A percentile compares a stretch with the other conserved stretches of the same genome.
Conservation (phyloP, 2,797 vertebrate genomes). For the Prionace glauca region DNA sequence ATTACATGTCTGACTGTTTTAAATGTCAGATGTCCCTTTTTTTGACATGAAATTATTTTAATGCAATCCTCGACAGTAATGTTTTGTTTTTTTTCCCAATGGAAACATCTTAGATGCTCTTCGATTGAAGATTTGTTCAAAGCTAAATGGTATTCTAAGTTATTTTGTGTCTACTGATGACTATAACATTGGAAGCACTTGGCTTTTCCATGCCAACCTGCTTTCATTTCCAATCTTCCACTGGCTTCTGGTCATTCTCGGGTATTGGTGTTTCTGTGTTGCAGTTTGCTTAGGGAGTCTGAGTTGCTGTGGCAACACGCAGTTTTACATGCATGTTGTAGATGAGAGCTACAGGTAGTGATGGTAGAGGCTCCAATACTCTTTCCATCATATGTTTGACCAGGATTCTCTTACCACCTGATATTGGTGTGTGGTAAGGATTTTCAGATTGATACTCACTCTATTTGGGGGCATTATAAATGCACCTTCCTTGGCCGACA, state of each 20-base stretch:
- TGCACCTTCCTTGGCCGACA: not conserved
- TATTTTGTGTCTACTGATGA: not conserved
- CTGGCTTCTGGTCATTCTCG: not conserved
- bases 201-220: not conserved
- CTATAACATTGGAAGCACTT: no score
- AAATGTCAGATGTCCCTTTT: constrained; percentile 29
- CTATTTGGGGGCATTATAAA: not conserved
- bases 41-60: not conserved
- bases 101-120: not conserved
- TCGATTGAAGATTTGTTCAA: not conserved
- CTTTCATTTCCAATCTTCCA: not conserved
- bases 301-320: not conserved
- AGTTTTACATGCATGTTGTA: not conserved
- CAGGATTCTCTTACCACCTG: no score
- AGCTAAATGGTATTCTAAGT: not conserved
- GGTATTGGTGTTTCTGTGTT: not conserved
- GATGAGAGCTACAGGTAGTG: not conserved
- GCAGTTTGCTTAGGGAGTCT: not conserved
- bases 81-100: not conserved
- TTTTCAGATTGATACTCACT: not conserved
- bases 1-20: constrained; percentile 30
- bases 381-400: no score
- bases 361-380: not conserved
- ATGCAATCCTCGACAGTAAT: constrained; percentile 5
- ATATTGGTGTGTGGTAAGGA: no score